A percentile compares a stretch with the other conserved stretches of the same genome.
Conservation (phyloP, 1,140 invertebrate genomes). For the Drosophila sucinea region DNA sequence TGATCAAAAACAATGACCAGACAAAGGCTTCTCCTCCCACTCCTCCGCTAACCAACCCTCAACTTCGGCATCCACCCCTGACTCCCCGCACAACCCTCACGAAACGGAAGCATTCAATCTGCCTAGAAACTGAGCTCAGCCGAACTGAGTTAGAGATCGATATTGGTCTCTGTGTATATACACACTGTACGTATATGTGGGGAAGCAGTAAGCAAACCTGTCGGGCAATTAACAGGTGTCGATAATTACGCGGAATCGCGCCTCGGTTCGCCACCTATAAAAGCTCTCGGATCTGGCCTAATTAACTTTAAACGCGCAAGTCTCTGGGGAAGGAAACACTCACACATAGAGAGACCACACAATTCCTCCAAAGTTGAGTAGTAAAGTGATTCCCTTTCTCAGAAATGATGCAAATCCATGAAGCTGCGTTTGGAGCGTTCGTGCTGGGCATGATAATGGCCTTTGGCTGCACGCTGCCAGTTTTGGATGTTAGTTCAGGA, state of each 20-base stretch:
- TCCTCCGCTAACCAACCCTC: neutral
- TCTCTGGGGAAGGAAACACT: constrained; percentile 53
- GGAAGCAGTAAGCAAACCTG: constrained; percentile 53
- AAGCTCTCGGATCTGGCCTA: constrained; percentile 67
- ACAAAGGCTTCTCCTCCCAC: neutral
- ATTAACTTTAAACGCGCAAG: constrained; percentile 69
- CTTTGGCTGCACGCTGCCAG: constrained; percentile 55
- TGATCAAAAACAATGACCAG: constrained; percentile 59
- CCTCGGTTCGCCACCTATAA: constrained; percentile 53
- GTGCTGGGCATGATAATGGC: constrained; percentile 65
- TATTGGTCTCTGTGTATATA: neutral
- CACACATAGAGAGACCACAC: constrained; percentile 2
- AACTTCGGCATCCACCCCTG: neutral
- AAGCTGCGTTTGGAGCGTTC: constrained; percentile 65
- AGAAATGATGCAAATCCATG: constrained; percentile 59
- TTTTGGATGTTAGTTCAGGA: constrained; percentile 67
- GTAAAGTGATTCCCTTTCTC: too few species aligned
- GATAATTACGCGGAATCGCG: constrained; percentile 78
- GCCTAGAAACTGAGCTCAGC: constrained; percentile 47
- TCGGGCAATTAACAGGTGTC: constrained; percentile 73
- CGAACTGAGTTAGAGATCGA: constrained; percentile 24
- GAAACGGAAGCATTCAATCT: constrained; percentile 45
- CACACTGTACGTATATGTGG: too few species aligned
- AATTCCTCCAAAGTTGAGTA: constrained; percentile 10
- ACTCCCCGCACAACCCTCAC: neutral